Conservation (phyloP, 1,140 invertebrate genomes). For the Araneus ventricosus region DNA sequence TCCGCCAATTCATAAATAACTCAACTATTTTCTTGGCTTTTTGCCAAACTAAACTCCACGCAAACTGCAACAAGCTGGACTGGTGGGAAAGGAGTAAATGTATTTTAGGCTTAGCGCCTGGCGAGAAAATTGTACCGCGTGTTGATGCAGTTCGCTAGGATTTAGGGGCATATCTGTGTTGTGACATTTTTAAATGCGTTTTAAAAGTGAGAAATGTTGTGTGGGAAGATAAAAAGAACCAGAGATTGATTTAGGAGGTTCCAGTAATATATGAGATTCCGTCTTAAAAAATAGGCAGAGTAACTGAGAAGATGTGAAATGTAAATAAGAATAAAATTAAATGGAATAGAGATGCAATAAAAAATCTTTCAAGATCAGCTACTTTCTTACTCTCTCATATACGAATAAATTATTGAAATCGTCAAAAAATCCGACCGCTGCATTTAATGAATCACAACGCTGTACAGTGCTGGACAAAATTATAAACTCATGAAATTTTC, state of each 20-base stretch:
- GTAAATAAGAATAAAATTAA: too few species aligned
- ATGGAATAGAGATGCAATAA: too few species aligned
- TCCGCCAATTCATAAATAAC: not conserved
- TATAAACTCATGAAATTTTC: too few species aligned
- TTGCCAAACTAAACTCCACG: not conserved
- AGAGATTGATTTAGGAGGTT: not conserved
- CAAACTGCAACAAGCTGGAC: not conserved
- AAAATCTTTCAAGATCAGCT: too few species aligned
- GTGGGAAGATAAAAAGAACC: not conserved
- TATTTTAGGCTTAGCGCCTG: not conserved
- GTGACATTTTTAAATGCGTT: not conserved
- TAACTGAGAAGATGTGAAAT: too few species aligned
- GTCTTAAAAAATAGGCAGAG: too few species aligned
- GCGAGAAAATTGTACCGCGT: not conserved
- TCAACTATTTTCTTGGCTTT: not conserved
- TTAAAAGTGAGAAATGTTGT: not conserved
- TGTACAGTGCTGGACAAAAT: too few species aligned
- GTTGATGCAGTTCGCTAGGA: not conserved
- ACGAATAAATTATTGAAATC: too few species aligned
- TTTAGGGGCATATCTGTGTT: not conserved
- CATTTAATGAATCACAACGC: too few species aligned
- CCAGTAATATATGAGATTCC: too few species aligned
- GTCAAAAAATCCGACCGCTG: too few species aligned
- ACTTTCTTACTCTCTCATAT: too few species aligned
- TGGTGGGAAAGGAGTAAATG: not conserved